Evolutionary conservation across 2,888 invertebrate genomes (phyloP).

Genomic region (Ormyrus nitidulus): DNA sequence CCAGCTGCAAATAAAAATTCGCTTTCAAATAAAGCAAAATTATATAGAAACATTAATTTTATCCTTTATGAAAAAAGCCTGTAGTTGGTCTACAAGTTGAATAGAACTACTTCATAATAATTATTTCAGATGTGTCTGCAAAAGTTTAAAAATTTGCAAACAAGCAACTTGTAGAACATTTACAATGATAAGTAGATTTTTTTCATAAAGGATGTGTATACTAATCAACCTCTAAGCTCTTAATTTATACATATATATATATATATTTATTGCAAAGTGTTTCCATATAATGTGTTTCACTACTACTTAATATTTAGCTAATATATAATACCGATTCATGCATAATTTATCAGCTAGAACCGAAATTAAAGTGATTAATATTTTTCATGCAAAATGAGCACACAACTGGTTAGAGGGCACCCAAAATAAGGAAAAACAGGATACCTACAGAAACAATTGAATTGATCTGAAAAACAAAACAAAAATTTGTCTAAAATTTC

Average conservation of each 20-base stretch:
- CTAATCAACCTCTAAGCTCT: background rate
- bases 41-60: no score
- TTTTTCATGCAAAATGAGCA: slow-evolving; percentile 61
- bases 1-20: background rate
- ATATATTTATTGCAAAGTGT: slow-evolving; percentile 11
- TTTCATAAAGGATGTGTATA: no score
- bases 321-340: slow-evolving; percentile 36
- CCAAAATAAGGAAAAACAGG: slow-evolving; percentile 58
- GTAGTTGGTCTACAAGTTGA: no score
- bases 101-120: no score
- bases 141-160: no score
- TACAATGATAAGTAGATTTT: no score
- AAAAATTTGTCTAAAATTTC: slow-evolving; percentile 65
- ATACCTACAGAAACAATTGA: slow-evolving; percentile 74
- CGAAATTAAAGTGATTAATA: slow-evolving; percentile 42
- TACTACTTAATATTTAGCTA: slow-evolving; percentile 36
- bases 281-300: slow-evolving; percentile 8
- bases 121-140: no score
- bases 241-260: slow-evolving; percentile 6
- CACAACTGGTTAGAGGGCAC: slow-evolving; percentile 61
- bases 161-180: no score
- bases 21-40: no score
- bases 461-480: slow-evolving; percentile 73
- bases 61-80: no score
- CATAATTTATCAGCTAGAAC: slow-evolving; percentile 39